Conservation (phyloP, 2,888 invertebrate species). For the Dolomedes plantarius region DNA sequence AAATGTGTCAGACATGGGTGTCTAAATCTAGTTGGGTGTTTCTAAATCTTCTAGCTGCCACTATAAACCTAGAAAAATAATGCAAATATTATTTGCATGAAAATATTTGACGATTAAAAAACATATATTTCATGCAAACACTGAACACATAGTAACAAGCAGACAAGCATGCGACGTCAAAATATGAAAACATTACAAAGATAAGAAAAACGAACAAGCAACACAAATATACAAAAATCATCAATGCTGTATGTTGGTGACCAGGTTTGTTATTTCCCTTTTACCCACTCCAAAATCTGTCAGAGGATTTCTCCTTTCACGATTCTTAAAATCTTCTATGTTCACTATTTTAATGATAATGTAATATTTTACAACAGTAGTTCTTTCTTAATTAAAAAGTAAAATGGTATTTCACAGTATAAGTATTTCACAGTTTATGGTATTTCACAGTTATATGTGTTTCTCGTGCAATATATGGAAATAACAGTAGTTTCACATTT, state of each 20-base stretch:
- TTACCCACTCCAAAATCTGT: too few relatives aligned
- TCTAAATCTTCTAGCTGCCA: slow-evolving; percentile 66
- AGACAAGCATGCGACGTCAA: slow-evolving; percentile 25
- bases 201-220: slow-evolving; percentile 38
- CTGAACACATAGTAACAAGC: slow-evolving; percentile 20
- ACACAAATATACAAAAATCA: slow-evolving; percentile 17
- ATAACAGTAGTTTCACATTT: too few relatives aligned
- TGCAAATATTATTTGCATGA: slow-evolving; percentile 61
- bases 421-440: too few relatives aligned
- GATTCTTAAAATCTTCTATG: too few relatives aligned
- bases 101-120: slow-evolving; percentile 48
- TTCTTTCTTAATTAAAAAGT: too few relatives aligned
- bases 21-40: too few relatives aligned
- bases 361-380: too few relatives aligned
- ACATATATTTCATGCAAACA: slow-evolving; percentile 52
- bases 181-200: background rate
- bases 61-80: slow-evolving; percentile 70
- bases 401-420: too few relatives aligned
- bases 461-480: too few relatives aligned
- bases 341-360: too few relatives aligned
- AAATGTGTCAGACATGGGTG: slow-evolving; percentile 39
- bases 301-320: too few relatives aligned
- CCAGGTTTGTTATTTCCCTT: slow-evolving; percentile 32
- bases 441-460: too few relatives aligned
- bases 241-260: slow-evolving; percentile 33